phyloP scores from a whole-genome alignment of 2,113 vertebrate species.

The Corynorhinus townsendii region DNA sequence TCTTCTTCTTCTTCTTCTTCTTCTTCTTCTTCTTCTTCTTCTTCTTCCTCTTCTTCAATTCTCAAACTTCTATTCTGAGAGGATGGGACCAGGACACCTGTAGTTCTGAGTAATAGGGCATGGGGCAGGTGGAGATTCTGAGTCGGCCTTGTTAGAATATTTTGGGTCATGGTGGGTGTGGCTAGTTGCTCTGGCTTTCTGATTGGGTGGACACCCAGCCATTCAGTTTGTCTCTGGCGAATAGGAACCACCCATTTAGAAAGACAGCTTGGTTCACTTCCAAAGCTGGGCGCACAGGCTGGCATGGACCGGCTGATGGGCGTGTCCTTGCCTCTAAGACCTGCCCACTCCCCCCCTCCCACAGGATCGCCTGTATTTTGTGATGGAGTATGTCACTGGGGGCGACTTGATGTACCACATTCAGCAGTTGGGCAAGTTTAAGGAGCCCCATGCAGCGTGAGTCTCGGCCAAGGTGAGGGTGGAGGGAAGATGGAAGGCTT shows the following conservation, averaged over 20 bases:
- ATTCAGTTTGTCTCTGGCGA: background rate
- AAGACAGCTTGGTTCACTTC: background rate
- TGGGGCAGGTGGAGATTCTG: background rate
- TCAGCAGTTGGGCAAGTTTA: slow-evolving; percentile 93
- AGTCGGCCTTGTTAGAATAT: background rate
- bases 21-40: no score
- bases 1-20: no score
- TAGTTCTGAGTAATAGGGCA: background rate
- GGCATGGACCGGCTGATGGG: accelerated
- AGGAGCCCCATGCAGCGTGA: slow-evolving; percentile 93
- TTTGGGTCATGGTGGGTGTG: accelerated
- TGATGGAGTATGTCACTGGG: slow-evolving; percentile 95
- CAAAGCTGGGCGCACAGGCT: background rate
- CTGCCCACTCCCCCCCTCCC: background rate
- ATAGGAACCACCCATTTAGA: background rate
- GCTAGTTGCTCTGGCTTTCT: background rate
- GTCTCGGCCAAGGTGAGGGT: slow-evolving; percentile 52
- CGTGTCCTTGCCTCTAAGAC: background rate
- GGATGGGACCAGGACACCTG: background rate
- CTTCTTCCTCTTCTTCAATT: no score
- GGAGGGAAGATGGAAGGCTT: background rate
- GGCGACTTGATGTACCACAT: slow-evolving; percentile 97
- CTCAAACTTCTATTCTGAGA: background rate
- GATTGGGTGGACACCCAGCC: background rate
- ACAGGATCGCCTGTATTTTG: slow-evolving; percentile 93